Base-by-base conservation (phyloP, 35 echinoderm and acorn worm species). In the Nesometra sesokonis region DNA sequence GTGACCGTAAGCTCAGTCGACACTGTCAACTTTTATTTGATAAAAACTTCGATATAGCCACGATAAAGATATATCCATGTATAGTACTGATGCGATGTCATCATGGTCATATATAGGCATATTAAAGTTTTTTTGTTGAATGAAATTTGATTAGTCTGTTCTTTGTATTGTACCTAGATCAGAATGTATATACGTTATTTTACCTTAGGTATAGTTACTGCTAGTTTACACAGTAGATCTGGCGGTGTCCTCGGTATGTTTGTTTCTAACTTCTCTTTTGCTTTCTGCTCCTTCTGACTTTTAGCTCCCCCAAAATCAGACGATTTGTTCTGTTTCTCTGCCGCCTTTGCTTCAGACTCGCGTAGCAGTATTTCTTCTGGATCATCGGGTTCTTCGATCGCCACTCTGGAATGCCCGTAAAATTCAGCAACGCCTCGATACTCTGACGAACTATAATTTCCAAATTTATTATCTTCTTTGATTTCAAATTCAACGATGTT, bases 351-450 rank as follows among this genome's bases (percentile, higher is more conserved):
- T 39, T 98, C 95, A 29, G 92, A 88, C 35, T 98, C 95, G 33
- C 86, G 83, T 0, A 97, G 89, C 7, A 97, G 85, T 27, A 89
- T 80, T 84, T 98, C 95, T 43, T 93, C 92, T 2, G 95, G 95
- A 86, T 98, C 95, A 47, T 93, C 95, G 84, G 91, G 93, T 82
- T 98, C 92, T n/a, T 89, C 35, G 5, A 98, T 84, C 4, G 38
- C 57, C 37, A 98, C 87, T 35, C 86, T 15, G 13, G 86, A 15
- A 84, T 17, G 87, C 67, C 95, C 95, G 82, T 94, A 98, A 32
- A 98, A 98, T 84, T 93, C 95, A 19, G 90, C 86, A 87, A 91
- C 78, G 32, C 95, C 95, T 35, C 92, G 86, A 76, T 94, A 98
- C 30, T 94, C 92, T 0, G 89, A 47, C 0, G 92, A 93, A 86